Evolutionary conservation across 2,888 invertebrate genomes (phyloP), one percentile per base, ranked within the genome.

Genomic region (Merodon equestris): DNA sequence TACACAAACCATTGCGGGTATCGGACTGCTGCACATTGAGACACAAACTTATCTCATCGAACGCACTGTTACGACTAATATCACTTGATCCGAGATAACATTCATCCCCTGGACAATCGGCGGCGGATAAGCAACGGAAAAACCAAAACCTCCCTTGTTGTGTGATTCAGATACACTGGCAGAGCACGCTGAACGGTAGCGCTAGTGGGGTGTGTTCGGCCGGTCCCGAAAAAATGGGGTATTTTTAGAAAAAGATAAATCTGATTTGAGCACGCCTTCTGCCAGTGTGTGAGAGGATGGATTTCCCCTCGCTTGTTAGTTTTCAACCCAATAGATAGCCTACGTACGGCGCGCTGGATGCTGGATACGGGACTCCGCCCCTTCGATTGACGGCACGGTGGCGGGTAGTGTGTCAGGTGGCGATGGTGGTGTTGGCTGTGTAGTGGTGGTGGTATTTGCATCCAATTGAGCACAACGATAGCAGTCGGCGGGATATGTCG

Each of bases 391-490:
- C 40, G 50, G 15, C 17, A 27, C 10, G 40, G 40, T 50, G 14
- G 27, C 13, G 71, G 74, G 27, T 27, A 27, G 27, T 27, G 7
- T 4, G 27, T 27, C 7, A 27, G 27, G 27, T 27, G 27, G 27
- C 7, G 27, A 82, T 75, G 79, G 70, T 48, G 44, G 73, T 67
- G 51, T 27, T 7, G 27, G 7, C 2, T 4, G 2, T 27, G 73
- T 74, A 68, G 82, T 56, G 66, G 75, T 40, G 53, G 75, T 74
- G 53, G 67, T 72, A 75, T 81, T 68, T 60, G 76, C 63, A 79
- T 79, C 77, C 77, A 79, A 74, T 79, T 79, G 74, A 79, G 77
- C 74, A 74, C 68, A 48, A 79, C 77, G 60, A 54, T 13, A 45
- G 54, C 42, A 57, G 50, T 34, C 66, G 71, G 40, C 71, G 77